Percentiles rank a stretch among this genome's conserved stretches.
phyloP scores from a whole-genome alignment of 2,113 vertebrate genomes.

The Gasterosteus nipponicus region DNA sequence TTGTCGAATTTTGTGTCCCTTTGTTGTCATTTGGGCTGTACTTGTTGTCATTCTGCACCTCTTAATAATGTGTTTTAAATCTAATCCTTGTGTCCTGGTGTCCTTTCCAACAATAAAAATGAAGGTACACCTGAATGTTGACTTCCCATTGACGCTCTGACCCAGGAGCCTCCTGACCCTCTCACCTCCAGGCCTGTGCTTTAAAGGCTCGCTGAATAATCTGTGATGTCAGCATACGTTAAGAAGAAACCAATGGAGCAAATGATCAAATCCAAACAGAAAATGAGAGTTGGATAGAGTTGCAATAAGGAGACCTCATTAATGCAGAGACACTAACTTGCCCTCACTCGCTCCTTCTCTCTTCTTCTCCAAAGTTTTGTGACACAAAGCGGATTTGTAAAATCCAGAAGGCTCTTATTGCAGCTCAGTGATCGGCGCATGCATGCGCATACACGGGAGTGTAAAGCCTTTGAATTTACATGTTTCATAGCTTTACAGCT shows the following conservation, averaged over 20 bases:
- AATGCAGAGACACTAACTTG: slow-evolving; percentile 17
- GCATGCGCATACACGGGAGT: slow-evolving; percentile 14
- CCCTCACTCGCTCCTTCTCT: slow-evolving; percentile 32
- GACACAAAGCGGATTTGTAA: slow-evolving; percentile 75
- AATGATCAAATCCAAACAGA: background rate
- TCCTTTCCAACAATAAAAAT: background rate
- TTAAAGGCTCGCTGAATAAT: background rate
- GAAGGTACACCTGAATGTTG: background rate
- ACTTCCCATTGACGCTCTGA: background rate
- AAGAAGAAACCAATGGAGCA: background rate
- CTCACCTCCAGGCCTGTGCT: background rate
- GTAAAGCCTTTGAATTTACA: slow-evolving; percentile 52
- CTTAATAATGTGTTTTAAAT: background rate
- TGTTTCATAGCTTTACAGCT: slow-evolving; percentile 40
- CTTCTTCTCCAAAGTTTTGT: slow-evolving; percentile 54
- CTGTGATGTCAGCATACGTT: background rate
- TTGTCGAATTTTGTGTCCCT: background rate
- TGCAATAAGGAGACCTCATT: slow-evolving; percentile 12
- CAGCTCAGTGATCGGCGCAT: slow-evolving; percentile 39
- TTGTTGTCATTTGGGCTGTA: background rate
- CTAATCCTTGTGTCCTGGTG: background rate
- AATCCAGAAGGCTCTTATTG: slow-evolving; percentile 63
- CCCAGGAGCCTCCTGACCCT: background rate
- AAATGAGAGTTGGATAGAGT: background rate
- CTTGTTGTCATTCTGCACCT: background rate